Percentiles rank a stretch among this genome's conserved stretches.
phyloP scores from a whole-genome alignment of 1,140 invertebrate species.

The Tribolium madens region DNA sequence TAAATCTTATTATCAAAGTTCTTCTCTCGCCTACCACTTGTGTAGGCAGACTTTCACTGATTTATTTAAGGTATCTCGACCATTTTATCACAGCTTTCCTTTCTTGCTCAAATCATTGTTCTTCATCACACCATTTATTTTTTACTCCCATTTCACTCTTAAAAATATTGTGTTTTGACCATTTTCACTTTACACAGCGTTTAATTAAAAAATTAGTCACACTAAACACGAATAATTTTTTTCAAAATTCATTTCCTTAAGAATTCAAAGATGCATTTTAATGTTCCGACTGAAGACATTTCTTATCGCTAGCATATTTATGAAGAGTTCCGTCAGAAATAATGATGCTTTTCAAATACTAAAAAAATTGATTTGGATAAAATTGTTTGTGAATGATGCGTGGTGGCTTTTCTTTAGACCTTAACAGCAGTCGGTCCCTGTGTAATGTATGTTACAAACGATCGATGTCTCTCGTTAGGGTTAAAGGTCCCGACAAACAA shows the following conservation, averaged over 20 bases:
- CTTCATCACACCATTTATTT: too few relatives aligned
- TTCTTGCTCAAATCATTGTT: neutral
- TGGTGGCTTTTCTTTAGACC: neutral
- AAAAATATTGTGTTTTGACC: too few relatives aligned
- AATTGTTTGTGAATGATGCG: slow-evolving; percentile 5
- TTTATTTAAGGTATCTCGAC: neutral
- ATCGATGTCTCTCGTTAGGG: slow-evolving; percentile 17
- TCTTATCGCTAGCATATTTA: slow-evolving; percentile 10
- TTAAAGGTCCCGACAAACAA: slow-evolving; percentile 28
- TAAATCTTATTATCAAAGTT: neutral
- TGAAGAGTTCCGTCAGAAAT: slow-evolving; percentile 1
- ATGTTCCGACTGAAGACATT: neutral
- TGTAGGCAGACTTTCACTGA: neutral
- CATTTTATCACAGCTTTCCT: neutral
- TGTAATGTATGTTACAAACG: slow-evolving; percentile 3
- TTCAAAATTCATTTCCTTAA: too few relatives aligned
- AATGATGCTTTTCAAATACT: slow-evolving; percentile 14
- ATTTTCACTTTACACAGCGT: too few relatives aligned
- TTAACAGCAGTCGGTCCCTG: slow-evolving; percentile 25
- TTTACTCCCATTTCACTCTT: neutral
- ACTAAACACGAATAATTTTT: neutral
- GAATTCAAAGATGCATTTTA: neutral
- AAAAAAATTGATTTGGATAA: slow-evolving; percentile 9
- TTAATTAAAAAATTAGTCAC: too few relatives aligned
- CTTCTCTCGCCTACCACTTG: neutral